Evolutionary conservation across 2,888 invertebrate genomes (phyloP), one percentile per base, ranked within the genome.

Genomic region (Melolontha melolontha): DNA sequence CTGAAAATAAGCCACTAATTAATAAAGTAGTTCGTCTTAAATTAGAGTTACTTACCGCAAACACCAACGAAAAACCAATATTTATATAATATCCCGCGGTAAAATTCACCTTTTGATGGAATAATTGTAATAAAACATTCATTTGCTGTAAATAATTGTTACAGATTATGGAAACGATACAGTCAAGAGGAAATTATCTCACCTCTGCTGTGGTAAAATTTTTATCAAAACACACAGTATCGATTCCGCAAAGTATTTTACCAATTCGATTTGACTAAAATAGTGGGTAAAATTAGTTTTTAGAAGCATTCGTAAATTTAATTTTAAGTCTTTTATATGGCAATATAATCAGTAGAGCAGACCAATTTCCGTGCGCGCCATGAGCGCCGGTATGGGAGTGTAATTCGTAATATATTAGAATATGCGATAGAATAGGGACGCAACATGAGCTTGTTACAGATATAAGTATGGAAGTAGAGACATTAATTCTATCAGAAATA

Each of bases 221-320:
- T 8, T 63, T 17, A 16, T 63, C 34, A 5, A 49, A 50, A 16
- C 17, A 50, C 11, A 27, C 40, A 0, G 17, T 8, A 2, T 16
- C 27, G n/a, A 50, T 16, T 50, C 39, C 63, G 11, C 63, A 63
- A 12, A 63, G 49, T 34, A 63, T 49, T 50, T 63, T 22, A 4
- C 63, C 63, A 5, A 29, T 34, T 39, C 27, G 14, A n/a, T 49
- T 49, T n/a, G 63, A 34, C 63, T 63, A 34, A 34, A 63, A 47
- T 49, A 49, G n/a, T 47, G 8, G 11, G 29, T 5, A 29, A 29
- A 5, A 29, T 29, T 29, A 29, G 29, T 29, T 5, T 29, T 5
- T 29, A 6, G 6, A 29, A 29, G 29, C 6, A 29, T 29, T 29
- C 6, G 29, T 6, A 29, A 29, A 6, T 29, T 29, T 29, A 6